Conservation (phyloP, 2,113 vertebrate species). For the Onychorhynchus coronatus region DNA sequence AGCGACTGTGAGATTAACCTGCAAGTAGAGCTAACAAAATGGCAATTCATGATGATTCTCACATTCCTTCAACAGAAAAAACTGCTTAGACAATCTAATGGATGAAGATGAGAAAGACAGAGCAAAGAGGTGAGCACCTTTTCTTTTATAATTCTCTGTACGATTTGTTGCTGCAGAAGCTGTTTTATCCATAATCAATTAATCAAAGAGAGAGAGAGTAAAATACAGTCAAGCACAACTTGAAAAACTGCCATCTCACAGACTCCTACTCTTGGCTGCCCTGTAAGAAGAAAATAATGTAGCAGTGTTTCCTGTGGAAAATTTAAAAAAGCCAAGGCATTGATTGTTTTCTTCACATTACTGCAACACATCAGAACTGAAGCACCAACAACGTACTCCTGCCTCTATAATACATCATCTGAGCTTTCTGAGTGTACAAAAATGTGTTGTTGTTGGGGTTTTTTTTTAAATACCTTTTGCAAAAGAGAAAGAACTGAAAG, state of each 20-base stretch:
- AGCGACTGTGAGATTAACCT: constrained; percentile 52
- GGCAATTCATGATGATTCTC: constrained; percentile 28
- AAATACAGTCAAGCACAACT: not conserved
- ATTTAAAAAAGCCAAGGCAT: not conserved
- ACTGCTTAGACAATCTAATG: constrained; percentile 80
- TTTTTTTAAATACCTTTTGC: not conserved
- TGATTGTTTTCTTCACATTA: not conserved
- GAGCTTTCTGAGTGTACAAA: not conserved
- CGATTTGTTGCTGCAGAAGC: constrained; percentile 7
- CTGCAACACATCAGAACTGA: not conserved
- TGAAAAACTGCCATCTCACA: constrained; percentile 23
- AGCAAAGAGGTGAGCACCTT: constrained; percentile 80
- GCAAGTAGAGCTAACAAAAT: constrained; percentile 26
- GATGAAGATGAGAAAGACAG: constrained; percentile 88
- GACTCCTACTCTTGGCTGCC: not conserved
- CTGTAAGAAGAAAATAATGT: not conserved
- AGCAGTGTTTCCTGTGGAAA: constrained; percentile 9
- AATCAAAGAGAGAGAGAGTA: constrained; percentile 17
- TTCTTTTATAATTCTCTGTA: not conserved
- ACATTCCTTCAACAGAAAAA: constrained; percentile 72
- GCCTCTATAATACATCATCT: not conserved
- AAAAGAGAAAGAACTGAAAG: not conserved
- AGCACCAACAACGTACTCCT: not conserved
- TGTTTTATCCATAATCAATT: constrained; percentile 22
- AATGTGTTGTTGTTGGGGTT: accelerated